Evolutionary conservation across 1,140 invertebrate genomes (phyloP).

Genomic region (Sycophaga agraensis): DNA sequence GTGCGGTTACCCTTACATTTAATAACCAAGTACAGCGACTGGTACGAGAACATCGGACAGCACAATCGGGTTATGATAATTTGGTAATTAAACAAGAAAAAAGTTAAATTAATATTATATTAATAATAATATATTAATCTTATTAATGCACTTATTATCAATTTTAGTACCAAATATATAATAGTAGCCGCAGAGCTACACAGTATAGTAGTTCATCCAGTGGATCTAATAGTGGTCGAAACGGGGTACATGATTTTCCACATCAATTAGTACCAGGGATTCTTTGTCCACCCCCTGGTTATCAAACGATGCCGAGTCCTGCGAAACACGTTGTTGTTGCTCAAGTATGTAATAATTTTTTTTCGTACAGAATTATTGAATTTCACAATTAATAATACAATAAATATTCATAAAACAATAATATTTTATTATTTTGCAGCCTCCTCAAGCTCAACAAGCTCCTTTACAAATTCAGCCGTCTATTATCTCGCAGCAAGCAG

Average conservation of each 20-base stretch:
- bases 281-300: conserved; percentile 79
- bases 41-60: conserved; percentile 62
- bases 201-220: conserved; percentile 55
- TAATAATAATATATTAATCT: conserved; percentile 7
- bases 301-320: conserved; percentile 81
- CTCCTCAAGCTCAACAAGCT: conserved; percentile 54
- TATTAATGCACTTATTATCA: conserved; percentile 2
- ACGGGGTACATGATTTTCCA: conserved; percentile 67
- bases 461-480: conserved; percentile 69
- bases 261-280: conserved; percentile 90
- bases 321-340: conserved; percentile 88
- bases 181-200: conserved; percentile 68
- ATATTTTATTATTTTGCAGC: conserved; percentile 40
- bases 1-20: conserved; percentile 81
- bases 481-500: conserved; percentile 68
- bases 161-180: conserved; percentile 83
- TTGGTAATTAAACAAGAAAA: conserved; percentile 51
- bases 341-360: conserved; percentile 44
- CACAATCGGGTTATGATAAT: conserved; percentile 67
- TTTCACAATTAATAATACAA: too few species aligned
- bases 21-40: conserved; percentile 78
- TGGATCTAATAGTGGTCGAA: conserved; percentile 51
- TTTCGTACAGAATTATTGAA: background rate
- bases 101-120: background rate
- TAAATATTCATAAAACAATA: too few species aligned